Evolutionary conservation across 1,140 invertebrate genomes (phyloP).

Genomic region (Cardiocondyla obscurior): DNA sequence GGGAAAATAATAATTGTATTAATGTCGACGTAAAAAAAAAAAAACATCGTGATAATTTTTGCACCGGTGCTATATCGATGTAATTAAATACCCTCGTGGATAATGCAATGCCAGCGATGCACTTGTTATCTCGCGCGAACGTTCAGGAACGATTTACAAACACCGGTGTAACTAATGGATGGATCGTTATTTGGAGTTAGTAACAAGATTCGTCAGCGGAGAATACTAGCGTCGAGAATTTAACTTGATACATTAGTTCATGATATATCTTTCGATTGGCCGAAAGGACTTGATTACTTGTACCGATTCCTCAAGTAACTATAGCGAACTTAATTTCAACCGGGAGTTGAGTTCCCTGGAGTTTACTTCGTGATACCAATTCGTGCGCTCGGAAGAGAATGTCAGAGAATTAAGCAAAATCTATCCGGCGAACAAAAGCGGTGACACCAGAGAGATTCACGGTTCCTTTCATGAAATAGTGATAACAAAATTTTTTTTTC

Average conservation of each 20-base stretch:
- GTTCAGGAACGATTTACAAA: background rate
- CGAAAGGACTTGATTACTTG: conserved; percentile 34
- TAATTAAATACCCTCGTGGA: too few species aligned
- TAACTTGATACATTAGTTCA: background rate
- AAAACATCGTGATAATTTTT: background rate
- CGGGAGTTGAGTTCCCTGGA: conserved; percentile 1
- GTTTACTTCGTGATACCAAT: conserved; percentile 37
- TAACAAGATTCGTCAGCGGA: background rate
- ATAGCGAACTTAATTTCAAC: conserved; percentile 40
- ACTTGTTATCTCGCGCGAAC: too few species aligned
- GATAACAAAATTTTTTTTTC: background rate
- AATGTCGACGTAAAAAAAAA: background rate
- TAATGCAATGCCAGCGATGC: too few species aligned
- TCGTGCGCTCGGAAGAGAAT: background rate
- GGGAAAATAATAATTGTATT: background rate
- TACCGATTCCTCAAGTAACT: conserved; percentile 36
- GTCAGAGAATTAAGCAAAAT: conserved; percentile 12
- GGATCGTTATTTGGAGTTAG: background rate
- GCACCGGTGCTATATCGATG: too few species aligned
- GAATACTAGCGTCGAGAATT: background rate
- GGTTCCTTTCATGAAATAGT: background rate
- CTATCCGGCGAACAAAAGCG: background rate
- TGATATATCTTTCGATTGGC: conserved; percentile 29
- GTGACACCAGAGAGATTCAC: background rate
- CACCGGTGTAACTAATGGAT: background rate